Evolutionary conservation across 2,888 invertebrate species (phyloP).

Genomic region (Gerosis bhagava): DNA sequence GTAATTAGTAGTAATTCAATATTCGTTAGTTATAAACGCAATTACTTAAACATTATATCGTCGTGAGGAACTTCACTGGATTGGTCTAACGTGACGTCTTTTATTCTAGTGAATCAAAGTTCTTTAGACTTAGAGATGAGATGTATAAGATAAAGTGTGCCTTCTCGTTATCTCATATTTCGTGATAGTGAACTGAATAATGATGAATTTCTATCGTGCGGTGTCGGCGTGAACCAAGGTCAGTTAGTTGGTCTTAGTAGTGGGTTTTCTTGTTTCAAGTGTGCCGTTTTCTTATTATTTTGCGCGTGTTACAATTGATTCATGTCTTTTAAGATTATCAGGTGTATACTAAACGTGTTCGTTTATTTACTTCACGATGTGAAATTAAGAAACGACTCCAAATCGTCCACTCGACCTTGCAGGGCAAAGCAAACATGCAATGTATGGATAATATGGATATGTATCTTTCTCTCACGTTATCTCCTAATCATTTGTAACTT

Average conservation of each 20-base stretch:
- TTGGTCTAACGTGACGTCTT: no score
- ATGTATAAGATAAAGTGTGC: neutral
- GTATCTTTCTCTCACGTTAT: no score
- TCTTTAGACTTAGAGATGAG: no score
- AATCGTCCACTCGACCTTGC: neutral
- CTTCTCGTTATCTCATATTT: conserved; percentile 19
- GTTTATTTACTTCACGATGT: conserved; percentile 53
- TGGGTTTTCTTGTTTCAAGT: conserved; percentile 10
- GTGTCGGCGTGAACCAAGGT: conserved; percentile 51
- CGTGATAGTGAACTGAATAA: conserved; percentile 47
- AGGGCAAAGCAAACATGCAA: conserved; percentile 12
- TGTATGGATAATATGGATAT: no score
- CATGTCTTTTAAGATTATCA: conserved; percentile 46
- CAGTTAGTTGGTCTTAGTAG: conserved; percentile 34
- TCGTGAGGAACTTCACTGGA: no score
- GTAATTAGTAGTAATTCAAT: no score
- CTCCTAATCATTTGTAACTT: no score
- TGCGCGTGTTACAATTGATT: conserved; percentile 26
- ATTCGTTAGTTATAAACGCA: no score
- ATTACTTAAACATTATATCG: no score
- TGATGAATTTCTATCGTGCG: conserved; percentile 51
- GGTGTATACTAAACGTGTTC: conserved; percentile 52
- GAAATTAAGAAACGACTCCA: conserved; percentile 9
- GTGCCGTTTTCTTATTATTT: conserved; percentile 35
- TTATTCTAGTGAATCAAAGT: no score